Evolutionary conservation across 1,140 invertebrate species (phyloP).

Genomic region (Orius insidiosus): DNA sequence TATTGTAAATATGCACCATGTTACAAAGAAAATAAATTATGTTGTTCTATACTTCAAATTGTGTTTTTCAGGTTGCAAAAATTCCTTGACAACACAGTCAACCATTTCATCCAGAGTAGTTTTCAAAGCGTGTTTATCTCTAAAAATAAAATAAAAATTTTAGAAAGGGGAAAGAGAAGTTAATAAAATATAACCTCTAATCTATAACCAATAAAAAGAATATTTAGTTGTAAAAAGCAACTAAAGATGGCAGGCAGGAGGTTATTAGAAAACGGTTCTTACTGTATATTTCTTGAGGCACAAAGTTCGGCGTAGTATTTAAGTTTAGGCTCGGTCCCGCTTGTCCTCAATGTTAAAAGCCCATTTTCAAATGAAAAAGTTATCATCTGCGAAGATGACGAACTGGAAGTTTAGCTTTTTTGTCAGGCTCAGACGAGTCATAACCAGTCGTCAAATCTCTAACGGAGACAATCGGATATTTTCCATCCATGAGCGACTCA

Average conservation of each 20-base stretch:
- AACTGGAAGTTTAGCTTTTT: slow-evolving; percentile 61
- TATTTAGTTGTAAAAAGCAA: too few relatives aligned
- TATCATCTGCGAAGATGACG: slow-evolving; percentile 82
- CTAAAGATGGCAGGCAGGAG: too few relatives aligned
- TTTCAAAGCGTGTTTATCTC: slow-evolving; percentile 45
- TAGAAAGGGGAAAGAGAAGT: slow-evolving; percentile 13
- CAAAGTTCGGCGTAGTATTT: slow-evolving; percentile 94
- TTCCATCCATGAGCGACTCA: slow-evolving; percentile 41
- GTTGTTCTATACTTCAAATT: slow-evolving; percentile 31
- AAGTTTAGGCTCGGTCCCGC: slow-evolving; percentile 96
- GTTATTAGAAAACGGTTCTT: too few relatives aligned
- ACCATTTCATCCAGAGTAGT: slow-evolving; percentile 56
- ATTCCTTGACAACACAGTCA: slow-evolving; percentile 54
- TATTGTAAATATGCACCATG: background rate
- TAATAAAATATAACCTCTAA: background rate
- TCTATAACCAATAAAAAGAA: background rate
- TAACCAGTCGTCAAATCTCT: slow-evolving; percentile 81
- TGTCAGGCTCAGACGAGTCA: slow-evolving; percentile 54
- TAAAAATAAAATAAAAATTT: slow-evolving; percentile 28
- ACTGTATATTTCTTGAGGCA: slow-evolving; percentile 43
- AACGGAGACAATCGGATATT: slow-evolving; percentile 53
- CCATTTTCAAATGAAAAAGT: slow-evolving; percentile 85
- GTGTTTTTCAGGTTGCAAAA: slow-evolving; percentile 61
- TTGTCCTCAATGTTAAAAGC: slow-evolving; percentile 76
- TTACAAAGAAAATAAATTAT: background rate